phyloP scores from a whole-genome alignment of 2,888 invertebrate species.

The Nephrotoma flavescens region DNA sequence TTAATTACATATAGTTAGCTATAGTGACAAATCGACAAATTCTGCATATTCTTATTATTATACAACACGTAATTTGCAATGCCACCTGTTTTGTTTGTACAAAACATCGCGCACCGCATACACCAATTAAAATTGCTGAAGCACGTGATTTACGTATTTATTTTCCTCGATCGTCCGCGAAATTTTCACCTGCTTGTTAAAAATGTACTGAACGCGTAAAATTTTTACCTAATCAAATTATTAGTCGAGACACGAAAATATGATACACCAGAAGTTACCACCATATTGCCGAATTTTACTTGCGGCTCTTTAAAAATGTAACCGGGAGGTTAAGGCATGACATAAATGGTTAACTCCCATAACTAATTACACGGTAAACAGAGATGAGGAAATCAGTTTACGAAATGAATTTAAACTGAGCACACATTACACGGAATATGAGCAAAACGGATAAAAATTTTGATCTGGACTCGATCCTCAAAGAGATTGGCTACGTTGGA shows the following conservation, averaged over 20 bases:
- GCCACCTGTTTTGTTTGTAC: not conserved
- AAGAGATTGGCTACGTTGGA: not conserved
- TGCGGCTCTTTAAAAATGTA: too few relatives aligned
- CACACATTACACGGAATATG: not conserved
- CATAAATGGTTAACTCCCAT: not conserved
- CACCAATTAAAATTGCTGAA: not conserved
- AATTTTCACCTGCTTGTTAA: not conserved
- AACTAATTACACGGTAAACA: not conserved
- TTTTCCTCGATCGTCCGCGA: not conserved
- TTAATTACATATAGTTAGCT: not conserved
- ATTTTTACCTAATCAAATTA: too few relatives aligned
- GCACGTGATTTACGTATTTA: not conserved
- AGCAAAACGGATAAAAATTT: not conserved
- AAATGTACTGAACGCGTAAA: not conserved
- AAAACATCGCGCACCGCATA: not conserved
- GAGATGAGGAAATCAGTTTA: not conserved
- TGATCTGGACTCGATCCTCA: not conserved
- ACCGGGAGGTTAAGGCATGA: not conserved
- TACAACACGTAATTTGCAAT: not conserved
- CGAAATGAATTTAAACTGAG: not conserved
- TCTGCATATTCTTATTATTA: not conserved
- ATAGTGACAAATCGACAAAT: not conserved
- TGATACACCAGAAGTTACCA: too few relatives aligned
- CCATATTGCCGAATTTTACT: too few relatives aligned
- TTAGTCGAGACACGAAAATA: too few relatives aligned